phyloP scores from a whole-genome alignment of 92 coral and sea anemone species.

The Phymanthus crucifer region DNA sequence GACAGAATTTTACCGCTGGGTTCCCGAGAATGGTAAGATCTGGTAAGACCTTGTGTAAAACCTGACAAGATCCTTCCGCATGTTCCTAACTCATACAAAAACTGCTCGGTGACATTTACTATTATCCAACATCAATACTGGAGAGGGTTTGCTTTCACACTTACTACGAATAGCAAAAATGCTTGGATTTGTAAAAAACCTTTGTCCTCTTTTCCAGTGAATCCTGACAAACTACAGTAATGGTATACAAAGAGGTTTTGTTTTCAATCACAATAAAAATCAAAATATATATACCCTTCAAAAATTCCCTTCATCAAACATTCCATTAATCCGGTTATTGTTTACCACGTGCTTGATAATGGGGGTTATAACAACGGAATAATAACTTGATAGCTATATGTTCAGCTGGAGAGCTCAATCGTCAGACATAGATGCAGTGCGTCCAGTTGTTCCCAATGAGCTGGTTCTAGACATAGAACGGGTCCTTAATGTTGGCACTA shows the following conservation, averaged over 20 bases:
- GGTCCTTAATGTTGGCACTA: constrained; percentile 99
- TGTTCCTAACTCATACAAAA: no score
- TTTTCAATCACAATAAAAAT: constrained; percentile 1
- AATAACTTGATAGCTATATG: not conserved
- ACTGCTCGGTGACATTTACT: no score
- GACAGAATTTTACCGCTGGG: no score
- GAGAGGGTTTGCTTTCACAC: not conserved
- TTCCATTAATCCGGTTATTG: not conserved
- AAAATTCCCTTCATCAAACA: not conserved
- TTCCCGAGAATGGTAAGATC: no score
- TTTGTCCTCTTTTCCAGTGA: not conserved
- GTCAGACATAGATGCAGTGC: constrained; percentile 52
- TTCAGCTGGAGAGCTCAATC: constrained; percentile 6
- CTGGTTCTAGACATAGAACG: constrained; percentile 97
- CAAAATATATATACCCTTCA: not conserved
- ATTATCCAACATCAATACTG: no score
- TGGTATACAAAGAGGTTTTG: not conserved
- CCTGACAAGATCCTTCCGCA: no score
- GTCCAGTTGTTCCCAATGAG: constrained; percentile 76
- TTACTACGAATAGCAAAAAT: not conserved
- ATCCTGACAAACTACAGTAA: not conserved
- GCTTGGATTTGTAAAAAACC: not conserved
- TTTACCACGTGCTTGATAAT: not conserved
- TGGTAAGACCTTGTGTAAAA: no score
- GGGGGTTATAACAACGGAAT: constrained; percentile 3